Conservation (phyloP, 2,113 vertebrate genomes). For the Peucedramus taeniatus region DNA sequence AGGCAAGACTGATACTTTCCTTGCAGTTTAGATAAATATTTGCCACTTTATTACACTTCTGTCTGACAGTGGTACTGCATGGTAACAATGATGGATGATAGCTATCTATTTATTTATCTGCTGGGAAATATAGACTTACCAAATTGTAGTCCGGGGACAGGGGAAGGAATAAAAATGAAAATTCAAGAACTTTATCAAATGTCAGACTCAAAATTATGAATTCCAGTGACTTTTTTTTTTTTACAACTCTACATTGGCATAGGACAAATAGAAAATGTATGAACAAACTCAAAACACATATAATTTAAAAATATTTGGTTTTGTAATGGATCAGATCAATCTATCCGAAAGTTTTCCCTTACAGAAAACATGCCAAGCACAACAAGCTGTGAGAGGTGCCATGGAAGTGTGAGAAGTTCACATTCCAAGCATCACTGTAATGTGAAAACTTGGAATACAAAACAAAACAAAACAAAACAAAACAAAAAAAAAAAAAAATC, state of each 20-base stretch:
- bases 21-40: conserved; percentile 27
- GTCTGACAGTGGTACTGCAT: background rate
- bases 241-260: background rate
- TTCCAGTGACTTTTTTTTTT: background rate
- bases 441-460: background rate
- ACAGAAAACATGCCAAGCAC: background rate
- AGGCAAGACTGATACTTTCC: background rate
- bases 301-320: background rate
- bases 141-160: background rate
- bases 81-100: background rate
- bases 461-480: too few species aligned
- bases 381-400: background rate
- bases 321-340: background rate
- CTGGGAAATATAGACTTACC: background rate
- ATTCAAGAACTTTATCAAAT: background rate
- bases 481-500: too few species aligned
- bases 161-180: conserved; percentile 3
- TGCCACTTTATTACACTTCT: background rate
- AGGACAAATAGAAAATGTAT: background rate
- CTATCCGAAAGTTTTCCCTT: background rate
- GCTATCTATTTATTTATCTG: background rate
- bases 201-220: background rate
- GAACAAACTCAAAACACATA: background rate
- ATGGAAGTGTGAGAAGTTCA: fast-evolving
- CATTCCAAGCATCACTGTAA: fast-evolving